Evolutionary conservation across 2,888 invertebrate species (phyloP), one percentile per base, ranked within the genome.

Genomic region (Plebejus anna): DNA sequence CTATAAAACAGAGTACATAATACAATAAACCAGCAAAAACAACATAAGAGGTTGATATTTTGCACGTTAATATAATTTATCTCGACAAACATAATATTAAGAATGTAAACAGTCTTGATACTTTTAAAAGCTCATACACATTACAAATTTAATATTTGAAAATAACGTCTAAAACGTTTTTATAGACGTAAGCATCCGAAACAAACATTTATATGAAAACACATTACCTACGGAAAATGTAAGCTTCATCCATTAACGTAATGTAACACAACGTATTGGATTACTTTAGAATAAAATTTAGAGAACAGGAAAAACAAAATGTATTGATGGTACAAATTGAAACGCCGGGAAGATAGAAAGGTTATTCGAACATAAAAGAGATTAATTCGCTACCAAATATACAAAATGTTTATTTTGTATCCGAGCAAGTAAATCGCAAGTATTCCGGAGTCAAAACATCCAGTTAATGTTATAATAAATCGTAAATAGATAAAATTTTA

Each of bases 251-350:
- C 76, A 76, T 76, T 76, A 76, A 32, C 57, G 57, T 76, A 71
- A 76, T 76, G 71, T 70, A 70, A 75, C 51, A 36, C n/a, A 70
- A 76, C 76, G 71, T 76, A 57, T 71, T 76, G 76, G 76, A 76
- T 71, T 76, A 76, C 76, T 76, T 76, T 76, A 71, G 70, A 76
- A 71, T 71, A 57, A 76, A 71, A 76, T 76, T 76, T 76, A 76
- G 38, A 51, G 55, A 73, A 38, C 13, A 22, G 76, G 57, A 71
- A 76, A 76, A 76, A 73, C 73, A 73, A 73, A 73, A 73, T 73
- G 73, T 73, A 73, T 73, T 16, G 73, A 73, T 32, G 73, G 73
- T 73, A 51, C 47, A 73, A 73, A 73, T 73, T 51, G 73, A 73
- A 73, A 55, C 51, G 32, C 32, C 11, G 32, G 32, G 66, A 4